Evolutionary conservation across 2,113 vertebrate species (phyloP), one percentile per base, ranked within the genome.

Genomic region (Pterocles burchelli): DNA sequence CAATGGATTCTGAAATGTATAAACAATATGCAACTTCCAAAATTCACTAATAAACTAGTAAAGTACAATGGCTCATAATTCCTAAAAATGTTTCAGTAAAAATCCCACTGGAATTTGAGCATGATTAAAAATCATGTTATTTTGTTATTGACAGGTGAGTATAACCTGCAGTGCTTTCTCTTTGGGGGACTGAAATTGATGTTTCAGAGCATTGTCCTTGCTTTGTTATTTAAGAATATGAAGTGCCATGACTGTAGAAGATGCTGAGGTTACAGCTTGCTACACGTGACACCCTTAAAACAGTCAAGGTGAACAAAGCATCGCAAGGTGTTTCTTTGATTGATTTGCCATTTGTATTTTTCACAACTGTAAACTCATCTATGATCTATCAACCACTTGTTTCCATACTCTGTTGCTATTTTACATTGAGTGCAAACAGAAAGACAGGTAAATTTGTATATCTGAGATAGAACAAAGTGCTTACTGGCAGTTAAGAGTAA

Each of bases 171-270:
- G 0, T 14, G 51, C 33, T 94, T 90, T 95, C 81, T 88, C 85
- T 89, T 78, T 72, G 29, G 72, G 85, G 89, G 67, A 93, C 65
- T 95, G 85, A 85, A 96, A 96, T 89, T 88, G 91, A 94, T 89
- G 76, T 95, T 96, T 90, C 85, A 84, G 61, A 88, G 65, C 46
- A 58, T 6, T 61, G 77, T 72, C 87, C 70, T 97, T 92, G 90
- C 77, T 91, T 72, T 95, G 75, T 85, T 96, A 75, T 92, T 83
- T 88, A 70, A 83, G 65, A 95, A 78, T 52, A 90, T 11, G 5
- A 89, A 96, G 45, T 58, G 57, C 41, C 41, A 26, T 25, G 90
- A 81, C 63, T 85, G n/a, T 10, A 79, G 83, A 96, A 90, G 87
- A 95, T 84, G 82, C 81, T 88, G 88, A 91, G 78, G 75, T 86